Evolutionary conservation across 2,797 vertebrate genomes (phyloP), one percentile per base, ranked within the genome.

Genomic region (Erpetoichthys calabaricus): DNA sequence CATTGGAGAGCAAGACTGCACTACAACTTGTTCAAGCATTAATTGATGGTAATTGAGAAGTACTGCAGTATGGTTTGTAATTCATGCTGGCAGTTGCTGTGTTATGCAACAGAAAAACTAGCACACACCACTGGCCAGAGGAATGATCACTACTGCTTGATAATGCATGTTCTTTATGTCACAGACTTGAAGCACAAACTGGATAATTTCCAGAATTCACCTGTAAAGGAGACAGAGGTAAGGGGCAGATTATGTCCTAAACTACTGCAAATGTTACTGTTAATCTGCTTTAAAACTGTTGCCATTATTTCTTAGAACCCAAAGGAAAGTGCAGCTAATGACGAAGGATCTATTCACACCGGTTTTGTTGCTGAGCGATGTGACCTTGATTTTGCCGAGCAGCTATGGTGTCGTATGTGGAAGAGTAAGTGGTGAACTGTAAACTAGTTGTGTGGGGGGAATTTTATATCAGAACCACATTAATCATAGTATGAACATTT

Each of bases 341-440:
- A 78, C 2, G 83, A 86, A 47, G 70, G 72, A 42, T 75, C 80
- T 7, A 79, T 91, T 6, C 88, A 87, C 65, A 85, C 77, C 59
- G 69, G 75, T 3, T 68, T 82, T 62, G 73, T 90, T 63, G 78
- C 80, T 60, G 83, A 88, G 60, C 80, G 94, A 61, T 88, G 86
- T 6, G 89, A 94, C 70, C 81, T 99, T 45, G 96, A 98, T 75
- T 97, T 98, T 73, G 83, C 88, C 45, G 95, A 98, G 62, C 87
- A 94, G 54, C 75, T 99, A 3, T 98, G 96, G 96, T 88, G 89
- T 72, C 86, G 74, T 67, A 89, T 97, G 87, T 89, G 81, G 66
- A 90, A 76, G 70, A 89, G 96, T 97, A 65, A 68, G 91, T 82
- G 3, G 25, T 25, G 25, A 25, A 2, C 25, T 25, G 25, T 55